Conservation (phyloP, 2,797 vertebrate species). For the Stomatorhinus walkeri region DNA sequence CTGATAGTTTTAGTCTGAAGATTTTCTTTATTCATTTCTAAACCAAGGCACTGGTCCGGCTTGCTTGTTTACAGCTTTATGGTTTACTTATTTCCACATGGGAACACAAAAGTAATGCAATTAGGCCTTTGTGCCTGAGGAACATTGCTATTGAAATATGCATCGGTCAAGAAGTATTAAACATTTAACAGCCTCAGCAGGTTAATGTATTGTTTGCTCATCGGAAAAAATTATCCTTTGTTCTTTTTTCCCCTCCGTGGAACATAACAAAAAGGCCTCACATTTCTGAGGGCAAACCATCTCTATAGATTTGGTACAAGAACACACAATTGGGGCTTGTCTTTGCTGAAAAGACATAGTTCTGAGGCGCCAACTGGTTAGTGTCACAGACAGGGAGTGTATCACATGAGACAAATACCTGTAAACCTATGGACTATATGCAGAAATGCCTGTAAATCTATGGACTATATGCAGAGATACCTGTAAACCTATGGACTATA, state of each 20-base stretch:
- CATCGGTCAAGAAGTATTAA: conserved; percentile 1
- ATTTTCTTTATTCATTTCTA: neutral
- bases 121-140: conserved; percentile 12
- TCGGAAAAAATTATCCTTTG: neutral
- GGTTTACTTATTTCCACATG: conserved; percentile 13
- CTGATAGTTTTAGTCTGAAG: neutral
- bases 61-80: neutral
- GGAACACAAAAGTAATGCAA: conserved; percentile 6
- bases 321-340: neutral
- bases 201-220: conserved; percentile 15
- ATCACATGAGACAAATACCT: neutral
- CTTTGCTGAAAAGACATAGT: neutral
- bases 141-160: conserved; percentile 5
- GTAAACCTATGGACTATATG: neutral
- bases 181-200: conserved; percentile 12
- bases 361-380: neutral
- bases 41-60: neutral
- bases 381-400: neutral
- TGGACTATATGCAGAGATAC: too few species aligned
- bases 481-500: too few species aligned
- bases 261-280: conserved; percentile 3
- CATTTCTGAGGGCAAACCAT: neutral
- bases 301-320: neutral
- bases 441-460: neutral
- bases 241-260: conserved; percentile 5